phyloP scores from a whole-genome alignment of 2,797 vertebrate genomes.

The Paramormyrops hopkinsi region DNA sequence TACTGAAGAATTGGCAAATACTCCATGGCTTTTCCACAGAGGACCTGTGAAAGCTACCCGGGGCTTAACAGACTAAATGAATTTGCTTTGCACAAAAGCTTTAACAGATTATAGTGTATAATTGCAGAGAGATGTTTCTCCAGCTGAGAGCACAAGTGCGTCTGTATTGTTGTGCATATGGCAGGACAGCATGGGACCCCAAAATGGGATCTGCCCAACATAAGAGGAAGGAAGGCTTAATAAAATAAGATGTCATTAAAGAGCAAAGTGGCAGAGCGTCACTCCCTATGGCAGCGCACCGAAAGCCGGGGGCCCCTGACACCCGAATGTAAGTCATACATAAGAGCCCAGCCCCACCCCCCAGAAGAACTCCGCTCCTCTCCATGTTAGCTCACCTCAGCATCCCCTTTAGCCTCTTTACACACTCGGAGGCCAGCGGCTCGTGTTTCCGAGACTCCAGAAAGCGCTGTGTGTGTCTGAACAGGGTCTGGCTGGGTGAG shows the following conservation, averaged over 20 bases:
- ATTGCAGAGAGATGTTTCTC: neutral
- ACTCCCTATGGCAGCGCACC: neutral
- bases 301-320: neutral
- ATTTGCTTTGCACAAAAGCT: neutral
- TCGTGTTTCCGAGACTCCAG: slow-evolving; percentile 72
- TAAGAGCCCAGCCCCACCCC: neutral
- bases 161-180: neutral
- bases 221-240: neutral
- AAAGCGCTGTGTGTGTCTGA: slow-evolving; percentile 72
- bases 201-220: neutral
- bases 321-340: neutral
- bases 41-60: neutral
- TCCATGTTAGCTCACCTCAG: slow-evolving; percentile 60
- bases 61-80: neutral
- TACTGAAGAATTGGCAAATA: neutral
- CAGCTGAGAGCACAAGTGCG: neutral
- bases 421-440: slow-evolving; percentile 62
- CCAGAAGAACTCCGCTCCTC: neutral
- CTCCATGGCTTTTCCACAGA: neutral
- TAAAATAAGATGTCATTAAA: neutral
- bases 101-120: neutral
- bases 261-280: neutral
- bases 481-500: slow-evolving; percentile 65
- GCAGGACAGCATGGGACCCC: neutral
- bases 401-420: slow-evolving; percentile 69